A percentile compares a stretch with the other conserved stretches of the same genome.
Evolutionary conservation across 1,140 invertebrate species (phyloP).

Genomic region (Neodiprion lecontei): DNA sequence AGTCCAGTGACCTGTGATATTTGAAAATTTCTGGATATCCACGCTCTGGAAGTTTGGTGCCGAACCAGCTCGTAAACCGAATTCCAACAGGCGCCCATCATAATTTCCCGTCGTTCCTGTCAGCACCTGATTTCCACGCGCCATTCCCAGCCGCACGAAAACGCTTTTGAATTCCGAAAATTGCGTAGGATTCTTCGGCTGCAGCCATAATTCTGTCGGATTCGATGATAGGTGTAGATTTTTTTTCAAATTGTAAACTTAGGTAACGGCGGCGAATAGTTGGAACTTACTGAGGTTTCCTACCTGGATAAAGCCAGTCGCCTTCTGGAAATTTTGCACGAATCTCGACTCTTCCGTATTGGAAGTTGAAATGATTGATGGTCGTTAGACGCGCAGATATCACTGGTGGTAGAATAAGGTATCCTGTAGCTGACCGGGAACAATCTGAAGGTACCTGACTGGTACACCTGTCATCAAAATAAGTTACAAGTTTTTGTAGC

Average conservation of each 20-base stretch:
- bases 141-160: constrained; percentile 39
- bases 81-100: constrained; percentile 41
- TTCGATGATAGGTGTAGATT: constrained; percentile 29
- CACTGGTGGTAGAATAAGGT: constrained; percentile 69
- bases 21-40: constrained; percentile 39
- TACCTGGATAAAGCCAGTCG: constrained; percentile 82
- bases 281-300: constrained; percentile 18
- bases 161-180: constrained; percentile 58
- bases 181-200: constrained; percentile 63
- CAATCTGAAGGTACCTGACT: constrained; percentile 60
- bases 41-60: constrained; percentile 26
- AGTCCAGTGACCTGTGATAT: constrained; percentile 54
- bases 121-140: constrained; percentile 44
- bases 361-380: constrained; percentile 70
- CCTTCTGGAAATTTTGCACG: constrained; percentile 77
- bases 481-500: constrained; percentile 9
- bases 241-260: constrained; percentile 20
- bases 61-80: constrained; percentile 46
- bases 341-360: constrained; percentile 79
- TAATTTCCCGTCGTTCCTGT: constrained; percentile 15
- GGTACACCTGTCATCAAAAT: constrained; percentile 63
- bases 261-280: constrained; percentile 10
- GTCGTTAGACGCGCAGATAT: constrained; percentile 73
- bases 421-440: constrained; percentile 53
- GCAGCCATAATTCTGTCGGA: constrained; percentile 64